These are phyloP conservation scores for Arizona elegans DNA, from an alignment of 2,113 vertebrate genomes.

Conservation along the genomic window DNA sequence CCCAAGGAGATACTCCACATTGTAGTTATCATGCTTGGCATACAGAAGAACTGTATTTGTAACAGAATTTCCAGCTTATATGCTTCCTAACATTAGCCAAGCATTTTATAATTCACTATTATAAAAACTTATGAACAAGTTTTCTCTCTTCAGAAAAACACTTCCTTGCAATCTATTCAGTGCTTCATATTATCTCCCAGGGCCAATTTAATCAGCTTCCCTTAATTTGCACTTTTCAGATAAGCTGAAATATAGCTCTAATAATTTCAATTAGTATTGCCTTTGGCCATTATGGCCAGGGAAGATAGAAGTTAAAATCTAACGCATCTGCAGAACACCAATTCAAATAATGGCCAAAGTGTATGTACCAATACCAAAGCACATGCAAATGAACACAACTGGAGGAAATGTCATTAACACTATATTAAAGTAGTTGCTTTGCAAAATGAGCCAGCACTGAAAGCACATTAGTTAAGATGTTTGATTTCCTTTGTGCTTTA, in stretches of 20 bases:
- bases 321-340: not conserved
- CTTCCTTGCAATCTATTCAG: not conserved
- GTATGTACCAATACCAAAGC: not conserved
- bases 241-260: not conserved
- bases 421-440: not conserved
- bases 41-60: not conserved
- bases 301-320: not conserved
- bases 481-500: not conserved
- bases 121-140: not conserved
- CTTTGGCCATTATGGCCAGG: not conserved
- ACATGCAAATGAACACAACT: not conserved
- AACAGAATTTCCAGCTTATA: not conserved
- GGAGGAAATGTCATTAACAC: not conserved
- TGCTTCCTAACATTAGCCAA: not conserved
- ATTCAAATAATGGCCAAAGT: not conserved
- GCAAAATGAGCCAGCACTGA: not conserved
- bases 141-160: not conserved
- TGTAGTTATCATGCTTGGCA: not conserved
- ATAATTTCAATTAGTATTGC: not conserved
- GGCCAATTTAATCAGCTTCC: not conserved
- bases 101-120: not conserved
- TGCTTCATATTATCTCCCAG: not conserved
- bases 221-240: not conserved
- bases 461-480: not conserved
- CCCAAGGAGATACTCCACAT: not conserved